Percentiles rank a stretch among this genome's conserved stretches.
Conservation (phyloP, 1,140 invertebrate species). For the Diachasmimorpha longicaudata region DNA sequence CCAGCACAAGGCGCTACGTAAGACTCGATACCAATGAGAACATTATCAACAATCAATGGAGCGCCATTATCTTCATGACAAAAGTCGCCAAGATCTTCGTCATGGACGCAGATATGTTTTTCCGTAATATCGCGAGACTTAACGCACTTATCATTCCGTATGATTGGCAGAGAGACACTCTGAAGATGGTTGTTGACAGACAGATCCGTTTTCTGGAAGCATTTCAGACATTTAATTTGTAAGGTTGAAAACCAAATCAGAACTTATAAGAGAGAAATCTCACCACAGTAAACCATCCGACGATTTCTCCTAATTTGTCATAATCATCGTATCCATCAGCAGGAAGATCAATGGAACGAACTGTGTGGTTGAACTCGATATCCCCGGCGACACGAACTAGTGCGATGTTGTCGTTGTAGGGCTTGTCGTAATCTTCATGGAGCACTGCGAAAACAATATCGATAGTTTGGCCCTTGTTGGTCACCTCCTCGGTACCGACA, state of each 20-base stretch:
- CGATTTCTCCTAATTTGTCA: background rate
- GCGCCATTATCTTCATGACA: conserved; percentile 64
- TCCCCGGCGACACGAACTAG: background rate
- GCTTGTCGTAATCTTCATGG: background rate
- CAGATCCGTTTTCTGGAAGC: background rate
- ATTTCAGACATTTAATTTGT: too few species aligned
- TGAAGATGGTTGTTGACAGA: background rate
- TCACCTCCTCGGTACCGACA: background rate
- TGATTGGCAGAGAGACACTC: background rate
- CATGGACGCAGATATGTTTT: background rate
- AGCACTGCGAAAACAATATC: background rate
- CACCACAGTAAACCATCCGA: background rate
- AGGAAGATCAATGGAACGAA: background rate
- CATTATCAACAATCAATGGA: conserved; percentile 52
- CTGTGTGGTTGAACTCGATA: background rate
- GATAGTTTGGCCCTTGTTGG: background rate
- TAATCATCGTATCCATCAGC: background rate
- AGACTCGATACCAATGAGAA: conserved; percentile 65
- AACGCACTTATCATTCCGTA: background rate
- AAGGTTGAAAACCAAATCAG: too few species aligned
- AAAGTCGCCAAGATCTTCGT: background rate
- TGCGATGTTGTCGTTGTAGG: background rate
- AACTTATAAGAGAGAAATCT: too few species aligned
- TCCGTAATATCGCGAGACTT: background rate
- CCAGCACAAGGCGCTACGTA: conserved; percentile 66